Evolutionary conservation across 2,797 vertebrate genomes (phyloP), one percentile per base, ranked within the genome.

Genomic region (Aeoliscus strigatus): DNA sequence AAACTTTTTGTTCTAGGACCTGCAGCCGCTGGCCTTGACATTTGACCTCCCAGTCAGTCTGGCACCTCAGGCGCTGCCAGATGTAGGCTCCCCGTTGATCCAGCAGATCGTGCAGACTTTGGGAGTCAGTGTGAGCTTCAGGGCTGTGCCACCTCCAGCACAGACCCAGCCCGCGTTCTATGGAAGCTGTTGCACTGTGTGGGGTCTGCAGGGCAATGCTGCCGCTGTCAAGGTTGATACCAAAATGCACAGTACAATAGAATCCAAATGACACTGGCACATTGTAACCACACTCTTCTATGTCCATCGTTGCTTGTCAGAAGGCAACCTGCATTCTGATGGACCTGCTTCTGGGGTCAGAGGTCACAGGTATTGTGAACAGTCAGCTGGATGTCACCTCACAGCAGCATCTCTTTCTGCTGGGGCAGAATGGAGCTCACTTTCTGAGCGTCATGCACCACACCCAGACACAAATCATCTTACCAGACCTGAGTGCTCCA

Each of bases 371-470:
- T 4, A 51, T 69, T 1, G 86, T 90, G 57, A 89, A 72, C 78
- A 87, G 79, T 42, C 89, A 90, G 79, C 73, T 91, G 67, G 88
- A 91, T 1, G 82, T 91, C 39, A 89, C 87, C 27, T 88, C 88
- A 16, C 89, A 91, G 80, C 89, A 91, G 73, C 88, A 90, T 40
- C 76, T 91, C 38, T 89, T 91, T 60, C 73, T 91, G 38, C 36
- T 89, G 55, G 88, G 87, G 9, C 88, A 90, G 68, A 89, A 88
- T 0, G 89, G 88, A n/a, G 75, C 84, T 16, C 87, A 89, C 67
- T 90, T 90, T 69, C 70, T 90, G 50, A 86, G 77, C 1, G 83
- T 91, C 34, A 91, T 91, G 89, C 89, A 90, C 55, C 84, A 90
- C 73, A 91, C 88, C 8, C 88, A 90, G 63, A 90, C 89, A 3